These are phyloP conservation scores for Mastomys natalensis DNA, from an alignment of 2,113 vertebrate species.

Conservation along the genomic window DNA sequence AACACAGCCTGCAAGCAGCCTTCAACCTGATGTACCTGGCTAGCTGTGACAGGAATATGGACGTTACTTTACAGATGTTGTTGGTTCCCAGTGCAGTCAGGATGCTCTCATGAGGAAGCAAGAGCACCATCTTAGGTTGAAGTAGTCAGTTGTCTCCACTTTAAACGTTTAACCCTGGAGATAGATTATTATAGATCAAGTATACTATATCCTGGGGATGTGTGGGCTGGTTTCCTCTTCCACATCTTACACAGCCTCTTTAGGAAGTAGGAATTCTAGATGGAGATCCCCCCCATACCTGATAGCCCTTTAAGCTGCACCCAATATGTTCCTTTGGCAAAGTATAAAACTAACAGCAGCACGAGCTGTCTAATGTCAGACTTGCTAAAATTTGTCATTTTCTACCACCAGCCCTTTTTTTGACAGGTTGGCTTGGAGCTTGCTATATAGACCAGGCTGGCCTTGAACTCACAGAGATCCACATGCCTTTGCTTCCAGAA, in stretches of 20 bases:
- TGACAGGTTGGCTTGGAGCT: neutral
- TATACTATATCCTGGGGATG: neutral
- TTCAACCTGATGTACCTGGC: neutral
- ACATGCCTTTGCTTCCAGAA: neutral
- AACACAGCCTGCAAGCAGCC: neutral
- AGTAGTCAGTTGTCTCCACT: neutral
- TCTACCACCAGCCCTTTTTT: neutral
- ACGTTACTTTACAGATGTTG: neutral
- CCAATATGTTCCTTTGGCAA: neutral
- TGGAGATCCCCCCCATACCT: neutral
- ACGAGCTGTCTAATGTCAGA: neutral
- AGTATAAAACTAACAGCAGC: neutral
- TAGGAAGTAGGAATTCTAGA: neutral
- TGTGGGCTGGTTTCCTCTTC: neutral
- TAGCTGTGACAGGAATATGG: neutral
- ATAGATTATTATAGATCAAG: constrained; percentile 1
- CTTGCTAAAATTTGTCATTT: neutral
- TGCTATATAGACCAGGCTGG: neutral
- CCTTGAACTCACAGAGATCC: neutral
- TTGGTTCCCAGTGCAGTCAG: neutral
- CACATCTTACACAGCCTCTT: neutral
- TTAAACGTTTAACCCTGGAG: neutral
- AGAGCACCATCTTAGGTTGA: neutral
- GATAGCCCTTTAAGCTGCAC: neutral
- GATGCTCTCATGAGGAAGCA: neutral